phyloP scores from a whole-genome alignment of 2,797 vertebrate species.

The Hemibagrus guttatus region DNA sequence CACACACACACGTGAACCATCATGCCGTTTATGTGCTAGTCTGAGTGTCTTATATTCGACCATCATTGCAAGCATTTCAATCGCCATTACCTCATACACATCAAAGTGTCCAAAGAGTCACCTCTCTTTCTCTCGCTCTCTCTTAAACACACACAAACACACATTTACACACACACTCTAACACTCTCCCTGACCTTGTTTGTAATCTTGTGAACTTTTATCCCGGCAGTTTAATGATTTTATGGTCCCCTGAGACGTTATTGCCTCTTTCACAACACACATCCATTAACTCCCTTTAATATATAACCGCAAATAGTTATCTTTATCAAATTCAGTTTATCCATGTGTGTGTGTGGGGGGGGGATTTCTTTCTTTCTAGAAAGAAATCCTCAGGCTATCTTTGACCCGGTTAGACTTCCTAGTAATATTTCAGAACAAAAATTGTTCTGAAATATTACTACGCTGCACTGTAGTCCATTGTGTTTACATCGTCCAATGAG shows the following conservation, averaged over 20 bases:
- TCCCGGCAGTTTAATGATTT: constrained; percentile 64
- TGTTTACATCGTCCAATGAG: not conserved
- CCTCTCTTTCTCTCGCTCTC: not conserved
- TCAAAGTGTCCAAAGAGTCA: constrained; percentile 13
- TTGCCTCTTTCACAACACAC: constrained; percentile 65
- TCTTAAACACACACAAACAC: not conserved
- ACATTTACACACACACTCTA: not conserved
- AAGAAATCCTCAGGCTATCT: not conserved
- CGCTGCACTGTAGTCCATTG: not conserved
- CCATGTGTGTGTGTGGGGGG: constrained; percentile 40
- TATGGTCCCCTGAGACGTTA: constrained; percentile 57
- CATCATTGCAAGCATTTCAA: constrained; percentile 18
- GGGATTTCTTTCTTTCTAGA: no score
- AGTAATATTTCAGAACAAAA: constrained; percentile 6
- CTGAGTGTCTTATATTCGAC: constrained; percentile 1
- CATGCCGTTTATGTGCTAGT: not conserved
- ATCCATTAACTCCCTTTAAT: constrained; percentile 68
- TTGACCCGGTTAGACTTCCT: not conserved
- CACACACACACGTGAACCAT: not conserved
- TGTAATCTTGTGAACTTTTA: constrained; percentile 68
- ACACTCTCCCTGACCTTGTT: not conserved
- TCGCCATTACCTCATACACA: constrained; percentile 16
- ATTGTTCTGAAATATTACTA: no score
- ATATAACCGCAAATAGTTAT: constrained; percentile 59
- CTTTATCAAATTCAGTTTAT: constrained; percentile 68